These are phyloP conservation scores for Papilio gigon DNA, from an alignment of 2,888 invertebrate species.

Conservation along the genomic window DNA sequence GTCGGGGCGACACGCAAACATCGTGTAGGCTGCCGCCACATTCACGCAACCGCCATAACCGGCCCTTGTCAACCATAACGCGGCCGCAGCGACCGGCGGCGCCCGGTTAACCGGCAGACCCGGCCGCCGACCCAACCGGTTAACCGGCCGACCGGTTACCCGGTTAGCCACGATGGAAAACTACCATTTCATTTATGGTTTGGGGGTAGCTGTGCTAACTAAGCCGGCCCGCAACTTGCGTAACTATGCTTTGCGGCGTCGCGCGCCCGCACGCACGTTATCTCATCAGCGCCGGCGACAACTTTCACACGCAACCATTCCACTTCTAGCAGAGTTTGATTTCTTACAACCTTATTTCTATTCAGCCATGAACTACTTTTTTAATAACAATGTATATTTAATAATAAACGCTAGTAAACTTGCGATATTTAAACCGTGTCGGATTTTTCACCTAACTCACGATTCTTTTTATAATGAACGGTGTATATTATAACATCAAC, in stretches of 20 bases:
- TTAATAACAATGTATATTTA: too few species aligned
- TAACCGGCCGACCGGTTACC: slow-evolving; percentile 52
- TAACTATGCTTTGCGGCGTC: slow-evolving; percentile 73
- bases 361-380: too few species aligned
- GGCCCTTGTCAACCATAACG: slow-evolving; percentile 81
- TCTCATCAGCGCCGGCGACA: slow-evolving; percentile 33
- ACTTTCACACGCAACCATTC: slow-evolving; percentile 48
- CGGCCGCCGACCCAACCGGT: slow-evolving; percentile 55
- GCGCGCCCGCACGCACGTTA: slow-evolving; percentile 60
- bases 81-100: slow-evolving; percentile 65
- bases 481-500: background rate
- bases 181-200: slow-evolving; percentile 82
- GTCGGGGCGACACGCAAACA: slow-evolving; percentile 56
- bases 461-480: background rate
- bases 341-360: too few species aligned
- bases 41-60: slow-evolving; percentile 68
- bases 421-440: background rate
- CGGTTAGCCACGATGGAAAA: slow-evolving; percentile 75
- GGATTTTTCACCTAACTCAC: too few species aligned
- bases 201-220: slow-evolving; percentile 73
- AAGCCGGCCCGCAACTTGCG: slow-evolving; percentile 72
- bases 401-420: too few species aligned
- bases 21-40: slow-evolving; percentile 58
- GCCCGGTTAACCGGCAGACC: slow-evolving; percentile 58
- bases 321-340: slow-evolving; percentile 44